Evolutionary conservation across 2,797 vertebrate species (phyloP), one percentile per base, ranked within the genome.

Genomic region (Stomatorhinus walkeri): DNA sequence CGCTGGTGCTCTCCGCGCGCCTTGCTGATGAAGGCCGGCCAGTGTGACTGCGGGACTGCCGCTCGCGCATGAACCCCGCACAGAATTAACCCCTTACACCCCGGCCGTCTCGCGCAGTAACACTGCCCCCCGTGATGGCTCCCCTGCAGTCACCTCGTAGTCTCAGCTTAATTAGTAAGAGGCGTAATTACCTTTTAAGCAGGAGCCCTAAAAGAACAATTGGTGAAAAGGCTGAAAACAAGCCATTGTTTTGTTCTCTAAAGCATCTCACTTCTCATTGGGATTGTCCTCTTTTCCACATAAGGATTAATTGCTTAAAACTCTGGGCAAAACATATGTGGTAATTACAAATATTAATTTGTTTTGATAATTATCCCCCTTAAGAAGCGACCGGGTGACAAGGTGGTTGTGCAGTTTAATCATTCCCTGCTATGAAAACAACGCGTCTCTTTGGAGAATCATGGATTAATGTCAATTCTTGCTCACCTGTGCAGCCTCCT

Each of bases 331-430:
- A 87, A 87, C 43, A 64, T 64, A 64, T 64, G 87, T 40, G 19
- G 36, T 9, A 64, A 56, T 49, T 87, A 87, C 32, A 87, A 64
- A 72, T 87, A 54, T 64, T 40, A 54, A 87, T 87, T 87, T 72
- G 36, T 87, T 87, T 87, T 59, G 81, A 84, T 84, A 84, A 84
- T 84, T 84, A 22, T 22, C 46, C 40, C 40, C 81, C 9, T 87
- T 52, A 87, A 87, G 52, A 54, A 8, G 52, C 49, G 2, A 19
- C 52, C 5, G 7, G 28, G 28, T 19, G 8, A n/a, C 46, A 52
- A 40, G 72, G n/a, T 76, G 46, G 48, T 79, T 76, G 76, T 49
- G n/a, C 4, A 24, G 48, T 88, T 51, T 36, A n/a, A 36, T 36
- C 12, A 51, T 52, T 54, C 68, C 19, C 16, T 83, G 49, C 72